Evolutionary conservation across 2,113 vertebrate species (phyloP), one percentile per base, ranked within the genome.

Genomic region (Gobio gobio): DNA sequence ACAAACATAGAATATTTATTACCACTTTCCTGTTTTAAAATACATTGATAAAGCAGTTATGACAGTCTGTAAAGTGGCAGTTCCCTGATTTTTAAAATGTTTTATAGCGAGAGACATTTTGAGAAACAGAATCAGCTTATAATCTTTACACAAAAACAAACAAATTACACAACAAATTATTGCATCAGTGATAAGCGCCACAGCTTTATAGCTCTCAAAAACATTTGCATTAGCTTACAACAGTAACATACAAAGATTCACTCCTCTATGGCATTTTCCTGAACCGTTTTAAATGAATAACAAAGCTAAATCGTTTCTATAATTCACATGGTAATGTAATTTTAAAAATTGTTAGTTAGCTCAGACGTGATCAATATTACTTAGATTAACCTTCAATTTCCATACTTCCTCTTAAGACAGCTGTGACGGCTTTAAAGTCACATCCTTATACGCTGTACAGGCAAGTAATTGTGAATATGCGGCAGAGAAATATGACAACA

Each of bases 391-490:
- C 54, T 72, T 81, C 22, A 73, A 61, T 85, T 64, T 79, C 68
- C 58, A 85, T 87, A 75, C 59, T 45, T 85, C 82, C 40, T 83
- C 79, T 80, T 68, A 85, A 77, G 86, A 85, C 86, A 87, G 80
- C 72, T 76, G 76, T 83, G 81, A 83, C 51, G 63, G 58, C 85
- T 82, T 81, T 81, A 88, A 93, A 88, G 89, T 91, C 89, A 90
- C 90, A 68, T 90, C 83, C 86, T 89, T 76, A 88, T 91, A 88
- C 81, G 83, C 66, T 40, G 77, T 85, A 14, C 18, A 91, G 89
- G 90, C 84, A 89, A 90, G 90, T 85, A 85, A 93, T 91, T 88
- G 88, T 89, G 87, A 90, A 90, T 64, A 91, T 87, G 83, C 88
- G 78, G 85, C 83, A 87, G 59, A 85, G 47, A 77, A 80, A 82